Evolutionary conservation across 2,888 invertebrate species (phyloP), one percentile per base, ranked within the genome.

Genomic region (Aphidius colemani): DNA sequence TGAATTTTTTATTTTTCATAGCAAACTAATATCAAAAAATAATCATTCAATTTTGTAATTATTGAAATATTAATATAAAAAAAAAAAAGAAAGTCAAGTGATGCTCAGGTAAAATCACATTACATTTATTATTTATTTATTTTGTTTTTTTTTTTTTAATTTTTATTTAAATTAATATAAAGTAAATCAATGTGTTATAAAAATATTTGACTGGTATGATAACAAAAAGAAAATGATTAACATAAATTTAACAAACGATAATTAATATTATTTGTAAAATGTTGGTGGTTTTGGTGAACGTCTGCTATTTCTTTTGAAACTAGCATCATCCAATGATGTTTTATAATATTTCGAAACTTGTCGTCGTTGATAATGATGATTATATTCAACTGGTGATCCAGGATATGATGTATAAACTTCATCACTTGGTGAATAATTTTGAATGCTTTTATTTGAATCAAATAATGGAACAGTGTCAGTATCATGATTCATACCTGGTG

Each of bases 361-460:
- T 13, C 48, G 41, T 74, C 69, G 62, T 74, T 77, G 46, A 3
- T 75, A 71, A 49, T 78, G 79, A 7, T 72, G 76, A 68, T 78
- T 79, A 61, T 59, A 73, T 65, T 72, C 71, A 1, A 74, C 57
- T 49, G 70, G 73, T 1, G 77, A 70, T 5, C 73, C 72, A 67
- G 77, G 75, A 41, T 69, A 59, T 40, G 65, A 63, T 3, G 66
- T 51, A 6, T 70, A 58, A n/a, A 65, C 72, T 0, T 66, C 63
- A 11, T 74, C 72, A 53, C 75, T 73, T 7, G 61, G 58, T 8
- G 61, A 62, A 53, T 73, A 76, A 50, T 55, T 74, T 40, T 72
- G 68, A n/a, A 65, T 62, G n/a, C 59, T 66, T 13, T 71, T 68
- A 7, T 69, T 68, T 40, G 70, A 73, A 30, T 30, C 30, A 30